These are phyloP conservation scores for Cotesia typhae DNA, from an alignment of 1,140 invertebrate genomes.

Conservation along the genomic window DNA sequence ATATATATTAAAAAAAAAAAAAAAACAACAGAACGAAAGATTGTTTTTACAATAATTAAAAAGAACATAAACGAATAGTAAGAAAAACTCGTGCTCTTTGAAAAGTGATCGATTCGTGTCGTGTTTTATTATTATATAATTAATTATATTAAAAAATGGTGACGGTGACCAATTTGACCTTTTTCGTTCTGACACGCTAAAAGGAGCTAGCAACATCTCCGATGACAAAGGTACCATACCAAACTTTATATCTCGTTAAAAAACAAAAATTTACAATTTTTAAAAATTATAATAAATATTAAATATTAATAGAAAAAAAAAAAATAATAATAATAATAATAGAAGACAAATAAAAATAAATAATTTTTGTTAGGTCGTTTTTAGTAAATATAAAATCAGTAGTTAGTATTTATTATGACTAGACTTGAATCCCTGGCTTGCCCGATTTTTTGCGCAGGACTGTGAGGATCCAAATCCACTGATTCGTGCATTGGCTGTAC, in stretches of 20 bases:
- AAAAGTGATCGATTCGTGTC: conserved; percentile 60
- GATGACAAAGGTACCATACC: conserved; percentile 67
- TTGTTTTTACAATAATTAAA: conserved; percentile 30
- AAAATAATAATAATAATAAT: conserved; percentile 18
- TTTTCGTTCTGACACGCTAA: conserved; percentile 68
- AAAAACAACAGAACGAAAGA: conserved; percentile 21
- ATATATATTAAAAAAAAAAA: conserved; percentile 8
- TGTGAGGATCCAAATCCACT: conserved; percentile 99
- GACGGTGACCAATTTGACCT: conserved; percentile 68
- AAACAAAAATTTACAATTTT: conserved; percentile 34
- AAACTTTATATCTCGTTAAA: conserved; percentile 62
- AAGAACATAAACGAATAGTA: conserved; percentile 21
- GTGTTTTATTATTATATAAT: conserved; percentile 38
- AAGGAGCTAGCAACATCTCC: conserved; percentile 68
- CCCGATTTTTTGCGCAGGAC: conserved; percentile 78
- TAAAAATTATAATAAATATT: conserved; percentile 19
- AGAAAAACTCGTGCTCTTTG: conserved; percentile 62
- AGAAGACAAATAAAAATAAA: conserved; percentile 34
- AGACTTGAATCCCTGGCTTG: conserved; percentile 68
- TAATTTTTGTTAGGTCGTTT: conserved; percentile 53
- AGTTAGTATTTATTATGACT: conserved; percentile 62
- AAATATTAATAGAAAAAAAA: conserved; percentile 32
- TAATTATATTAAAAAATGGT: conserved; percentile 63
- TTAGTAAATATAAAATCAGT: conserved; percentile 48
- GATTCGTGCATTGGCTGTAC: conserved; percentile 96